Evolutionary conservation across 2,888 invertebrate species (phyloP), one percentile per base, ranked within the genome.

Genomic region (Leptopilina drosophilae): DNA sequence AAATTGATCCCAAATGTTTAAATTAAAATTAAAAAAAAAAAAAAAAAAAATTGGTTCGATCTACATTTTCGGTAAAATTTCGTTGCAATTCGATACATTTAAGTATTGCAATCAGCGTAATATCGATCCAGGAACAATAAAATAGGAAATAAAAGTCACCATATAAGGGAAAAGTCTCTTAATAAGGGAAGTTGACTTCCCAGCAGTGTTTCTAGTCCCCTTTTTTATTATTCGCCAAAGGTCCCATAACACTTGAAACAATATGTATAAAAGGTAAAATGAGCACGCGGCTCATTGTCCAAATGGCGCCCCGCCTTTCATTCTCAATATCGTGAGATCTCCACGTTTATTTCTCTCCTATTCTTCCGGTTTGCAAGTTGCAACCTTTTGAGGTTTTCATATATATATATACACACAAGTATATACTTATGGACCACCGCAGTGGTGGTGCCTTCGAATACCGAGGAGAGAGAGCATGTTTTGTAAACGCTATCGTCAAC

Each of bases 401-500:
- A 33, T 20, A 20, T 1, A 20, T 20, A 20, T 20, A 20, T 20
- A 20, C 1, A 20, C 1, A 20, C 1, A 20, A 1, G 1, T 20
- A 20, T 20, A 20, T 33, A 73, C 69, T 26, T 73, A 73, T 73
- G 69, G 69, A 73, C 69, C 69, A 73, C 69, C 69, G n/a, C 26
- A 26, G 69, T 73, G 69, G 69, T 12, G 69, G 69, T 12, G 49
- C 8, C 1, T 8, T 8, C 53, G n/a, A 56, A 73, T 20, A 20
- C 69, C 56, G 33, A 73, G 69, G 69, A 73, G 69, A 73, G 69
- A 20, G 20, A 20, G 20, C 69, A 73, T 73, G 69, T 73, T 73
- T 73, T 73, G 69, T 73, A 56, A 73, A 73, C 69, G 69, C 56
- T 73, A 73, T 73, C 69, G 69, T 53, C 53, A 73, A 69, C 69